A percentile compares a stretch with the other conserved stretches of the same genome.
phyloP scores from a whole-genome alignment of 2,888 invertebrate genomes.

The Lepidochitona cinerea region DNA sequence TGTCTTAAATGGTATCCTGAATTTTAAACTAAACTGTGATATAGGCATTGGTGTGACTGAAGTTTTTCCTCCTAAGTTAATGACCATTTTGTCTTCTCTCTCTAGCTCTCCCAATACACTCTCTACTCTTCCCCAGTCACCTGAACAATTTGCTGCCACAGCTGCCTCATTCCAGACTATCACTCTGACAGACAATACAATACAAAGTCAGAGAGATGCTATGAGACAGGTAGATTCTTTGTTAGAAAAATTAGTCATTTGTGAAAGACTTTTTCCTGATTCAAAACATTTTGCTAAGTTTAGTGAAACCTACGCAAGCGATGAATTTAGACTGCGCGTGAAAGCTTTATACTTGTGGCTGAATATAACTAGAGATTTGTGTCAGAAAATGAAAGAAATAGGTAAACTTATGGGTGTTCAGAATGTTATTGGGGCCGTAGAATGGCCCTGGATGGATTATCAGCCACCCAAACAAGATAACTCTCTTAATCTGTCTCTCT shows the following conservation, averaged over 20 bases:
- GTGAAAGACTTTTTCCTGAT: slow-evolving; percentile 87
- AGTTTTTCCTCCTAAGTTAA: neutral
- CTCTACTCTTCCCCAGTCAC: neutral
- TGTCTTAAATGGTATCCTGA: slow-evolving; percentile 82
- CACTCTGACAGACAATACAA: slow-evolving; percentile 51
- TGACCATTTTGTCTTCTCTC: neutral
- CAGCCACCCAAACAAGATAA: slow-evolving; percentile 6
- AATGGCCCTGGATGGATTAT: slow-evolving; percentile 66
- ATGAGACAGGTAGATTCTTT: slow-evolving; percentile 82
- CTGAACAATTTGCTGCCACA: neutral
- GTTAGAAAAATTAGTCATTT: slow-evolving; percentile 81
- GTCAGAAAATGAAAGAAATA: slow-evolving; percentile 82
- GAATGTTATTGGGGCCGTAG: slow-evolving; percentile 45
- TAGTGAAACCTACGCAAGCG: slow-evolving; percentile 80
- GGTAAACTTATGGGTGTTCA: slow-evolving; percentile 66
- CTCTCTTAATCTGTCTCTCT: neutral
- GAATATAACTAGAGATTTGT: slow-evolving; percentile 88
- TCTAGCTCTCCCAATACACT: neutral
- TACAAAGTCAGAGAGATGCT: slow-evolving; percentile 81
- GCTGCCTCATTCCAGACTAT: slow-evolving; percentile 42
- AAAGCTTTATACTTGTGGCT: slow-evolving; percentile 93
- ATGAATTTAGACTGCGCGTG: slow-evolving; percentile 78
- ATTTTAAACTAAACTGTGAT: slow-evolving; percentile 76
- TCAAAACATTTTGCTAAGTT: slow-evolving; percentile 83
- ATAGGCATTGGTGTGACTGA: neutral